A percentile compares a stretch with the other conserved stretches of the same genome.
Conservation (phyloP, 2,797 vertebrate genomes). For the Acestrorhynchus altus region DNA sequence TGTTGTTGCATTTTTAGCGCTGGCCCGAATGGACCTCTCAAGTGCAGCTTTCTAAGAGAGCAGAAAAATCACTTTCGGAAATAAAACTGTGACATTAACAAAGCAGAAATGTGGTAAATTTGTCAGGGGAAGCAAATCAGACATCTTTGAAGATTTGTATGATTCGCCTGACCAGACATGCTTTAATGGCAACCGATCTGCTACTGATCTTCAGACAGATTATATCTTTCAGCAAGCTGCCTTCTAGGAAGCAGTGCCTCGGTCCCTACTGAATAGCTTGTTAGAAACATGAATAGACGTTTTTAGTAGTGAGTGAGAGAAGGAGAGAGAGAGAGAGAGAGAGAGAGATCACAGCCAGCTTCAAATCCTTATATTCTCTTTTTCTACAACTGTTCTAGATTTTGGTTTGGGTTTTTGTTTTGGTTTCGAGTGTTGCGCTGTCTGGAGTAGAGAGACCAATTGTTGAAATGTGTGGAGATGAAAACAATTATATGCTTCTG, state of each 20-base stretch:
- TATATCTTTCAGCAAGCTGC: conserved; percentile 17
- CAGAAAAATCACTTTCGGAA: neutral
- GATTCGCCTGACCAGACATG: neutral
- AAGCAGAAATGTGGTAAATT: neutral
- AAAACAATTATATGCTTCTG: too few relatives aligned
- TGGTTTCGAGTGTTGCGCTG: neutral
- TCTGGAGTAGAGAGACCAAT: neutral
- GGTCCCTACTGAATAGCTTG: conserved; percentile 9
- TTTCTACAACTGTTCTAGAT: neutral
- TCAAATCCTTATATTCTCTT: neutral
- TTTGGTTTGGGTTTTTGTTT: too few relatives aligned
- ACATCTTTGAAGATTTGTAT: conserved; percentile 1
- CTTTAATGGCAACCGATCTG: conserved; percentile 12
- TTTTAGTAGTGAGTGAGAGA: conserved; percentile 10
- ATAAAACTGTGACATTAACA: neutral
- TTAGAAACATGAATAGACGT: conserved; percentile 12
- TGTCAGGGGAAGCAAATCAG: neutral
- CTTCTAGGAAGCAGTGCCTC: conserved; percentile 14
- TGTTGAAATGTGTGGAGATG: neutral
- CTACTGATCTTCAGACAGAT: conserved; percentile 18
- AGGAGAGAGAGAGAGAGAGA: neutral
- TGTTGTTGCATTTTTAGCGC: neutral
- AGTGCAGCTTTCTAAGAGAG: neutral
- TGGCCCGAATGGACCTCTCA: neutral
- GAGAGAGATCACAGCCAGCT: neutral